Base-by-base conservation (phyloP, 2,797 vertebrate species). In the Phalloptychus januarius region DNA sequence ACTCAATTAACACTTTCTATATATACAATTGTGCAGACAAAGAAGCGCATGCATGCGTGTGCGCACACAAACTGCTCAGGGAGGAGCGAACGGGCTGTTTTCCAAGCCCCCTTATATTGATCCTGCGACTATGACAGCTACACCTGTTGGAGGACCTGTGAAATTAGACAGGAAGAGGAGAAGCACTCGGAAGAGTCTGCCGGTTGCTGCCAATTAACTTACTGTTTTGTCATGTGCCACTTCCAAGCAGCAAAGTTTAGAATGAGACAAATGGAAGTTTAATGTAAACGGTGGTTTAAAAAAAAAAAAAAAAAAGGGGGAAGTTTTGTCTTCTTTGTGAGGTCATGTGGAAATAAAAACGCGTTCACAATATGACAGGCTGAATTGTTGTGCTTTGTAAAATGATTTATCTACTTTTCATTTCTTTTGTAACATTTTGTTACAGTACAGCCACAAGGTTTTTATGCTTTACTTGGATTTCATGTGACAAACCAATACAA, bases 1-100 rank as follows among this genome's bases (percentile, higher is more conserved):
- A 90, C 92, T 94, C 92, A 95, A 96, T 96, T 95, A 95, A 94
- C 95, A 95, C 95, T 90, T 95, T 93, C 93, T 94, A 93, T 94
- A 95, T 95, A 94, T 95, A 95, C 92, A 94, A 83, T 87, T 78
- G 80, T 79, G 74, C 77, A 73, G 79, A 33, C 74, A 77, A 67
- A 74, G 67, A 86, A 63, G 79, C 79, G 52, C 45, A 78, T 70
- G 40, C 81, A 52, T 20, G 72, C 28, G 7, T 46, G 15, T 50
- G 36, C 11, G 11, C 71, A 71, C 81, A 87, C 81, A 91, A 87
- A 89, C 87, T 83, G 79, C 52, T 2, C 80, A 77, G 74, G 65
- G 75, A 82, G 63, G 79, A 79, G 81, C 3, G 82, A 85, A 83
- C 82, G 50, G 79, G 79, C 81, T 88, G 87, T 83, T 92, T 90